Evolutionary conservation across 2,113 vertebrate genomes (phyloP).

Genomic region (Tyrannus savana): DNA sequence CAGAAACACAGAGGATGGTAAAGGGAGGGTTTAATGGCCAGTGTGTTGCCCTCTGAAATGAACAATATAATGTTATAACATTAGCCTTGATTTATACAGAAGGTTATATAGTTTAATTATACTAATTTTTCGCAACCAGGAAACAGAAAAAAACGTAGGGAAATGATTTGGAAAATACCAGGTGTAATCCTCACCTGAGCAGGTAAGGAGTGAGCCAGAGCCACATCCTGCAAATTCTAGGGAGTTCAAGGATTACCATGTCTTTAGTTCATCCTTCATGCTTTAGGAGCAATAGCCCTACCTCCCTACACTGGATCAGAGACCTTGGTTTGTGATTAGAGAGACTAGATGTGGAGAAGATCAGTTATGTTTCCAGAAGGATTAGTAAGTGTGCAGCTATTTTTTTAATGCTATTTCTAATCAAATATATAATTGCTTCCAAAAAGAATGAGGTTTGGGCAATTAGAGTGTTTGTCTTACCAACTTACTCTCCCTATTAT

Average conservation of each 20-base stretch:
- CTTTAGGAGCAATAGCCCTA: background rate
- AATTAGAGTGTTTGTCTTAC: background rate
- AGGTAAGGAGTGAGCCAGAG: background rate
- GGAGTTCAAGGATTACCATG: too few species aligned
- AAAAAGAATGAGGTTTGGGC: background rate
- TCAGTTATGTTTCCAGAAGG: background rate
- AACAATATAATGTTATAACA: background rate
- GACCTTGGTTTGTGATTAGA: background rate
- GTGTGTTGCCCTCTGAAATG: background rate
- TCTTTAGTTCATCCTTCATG: background rate
- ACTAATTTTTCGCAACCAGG: rapidly evolving
- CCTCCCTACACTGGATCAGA: background rate
- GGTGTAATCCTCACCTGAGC: background rate
- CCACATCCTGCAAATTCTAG: background rate
- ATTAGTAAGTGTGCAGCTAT: background rate
- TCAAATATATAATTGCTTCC: background rate
- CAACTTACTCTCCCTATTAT: background rate
- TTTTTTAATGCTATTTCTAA: background rate
- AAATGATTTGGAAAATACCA: background rate
- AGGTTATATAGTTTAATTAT: background rate
- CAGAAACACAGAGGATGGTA: background rate
- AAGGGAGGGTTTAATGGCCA: background rate
- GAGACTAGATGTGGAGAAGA: background rate
- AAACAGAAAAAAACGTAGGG: background rate
- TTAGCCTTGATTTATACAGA: background rate